Percentiles rank a stretch among this genome's conserved stretches.
phyloP scores from a whole-genome alignment of 2,888 invertebrate species.

The Drosophila pegasa region DNA sequence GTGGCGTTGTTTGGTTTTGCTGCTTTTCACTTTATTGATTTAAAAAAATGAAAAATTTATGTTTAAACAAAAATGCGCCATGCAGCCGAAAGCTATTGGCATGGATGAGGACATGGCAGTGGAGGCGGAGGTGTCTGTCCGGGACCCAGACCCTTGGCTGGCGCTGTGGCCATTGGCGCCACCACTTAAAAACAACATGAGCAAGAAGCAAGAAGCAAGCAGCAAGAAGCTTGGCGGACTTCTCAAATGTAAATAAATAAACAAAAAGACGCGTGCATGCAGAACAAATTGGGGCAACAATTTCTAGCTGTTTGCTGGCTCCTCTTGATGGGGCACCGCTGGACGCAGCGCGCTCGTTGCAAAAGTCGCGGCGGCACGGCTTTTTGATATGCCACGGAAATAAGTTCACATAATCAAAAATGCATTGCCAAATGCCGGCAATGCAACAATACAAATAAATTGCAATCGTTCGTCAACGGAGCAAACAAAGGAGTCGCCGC shows the following conservation, averaged over 20 bases:
- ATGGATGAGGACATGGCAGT: constrained; percentile 18
- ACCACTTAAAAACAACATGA: constrained; percentile 79
- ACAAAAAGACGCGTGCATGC: constrained; percentile 43
- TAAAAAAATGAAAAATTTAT: constrained; percentile 80
- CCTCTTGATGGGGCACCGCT: constrained; percentile 28
- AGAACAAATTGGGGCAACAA: constrained; percentile 61
- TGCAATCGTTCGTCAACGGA: constrained; percentile 78
- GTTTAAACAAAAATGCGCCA: constrained; percentile 76
- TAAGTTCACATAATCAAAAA: constrained; percentile 76
- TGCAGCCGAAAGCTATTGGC: constrained; percentile 54
- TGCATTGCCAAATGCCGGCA: constrained; percentile 74
- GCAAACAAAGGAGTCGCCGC: constrained; percentile 67
- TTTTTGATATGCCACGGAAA: constrained; percentile 65
- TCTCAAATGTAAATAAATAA: constrained; percentile 75
- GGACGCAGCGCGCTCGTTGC: neutral
- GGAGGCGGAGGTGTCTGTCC: neutral
- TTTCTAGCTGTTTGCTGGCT: constrained; percentile 46
- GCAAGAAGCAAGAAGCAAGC: constrained; percentile 54
- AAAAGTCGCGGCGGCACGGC: constrained; percentile 54
- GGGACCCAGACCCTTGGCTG: constrained; percentile 48
- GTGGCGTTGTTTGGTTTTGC: constrained; percentile 69
- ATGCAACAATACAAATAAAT: constrained; percentile 81
- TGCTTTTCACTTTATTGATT: constrained; percentile 76
- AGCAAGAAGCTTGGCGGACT: constrained; percentile 74
- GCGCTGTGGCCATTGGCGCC: constrained; percentile 73